These are phyloP conservation scores for Apantesis nais DNA, from an alignment of 2,888 invertebrate species.

Conservation along the genomic window DNA sequence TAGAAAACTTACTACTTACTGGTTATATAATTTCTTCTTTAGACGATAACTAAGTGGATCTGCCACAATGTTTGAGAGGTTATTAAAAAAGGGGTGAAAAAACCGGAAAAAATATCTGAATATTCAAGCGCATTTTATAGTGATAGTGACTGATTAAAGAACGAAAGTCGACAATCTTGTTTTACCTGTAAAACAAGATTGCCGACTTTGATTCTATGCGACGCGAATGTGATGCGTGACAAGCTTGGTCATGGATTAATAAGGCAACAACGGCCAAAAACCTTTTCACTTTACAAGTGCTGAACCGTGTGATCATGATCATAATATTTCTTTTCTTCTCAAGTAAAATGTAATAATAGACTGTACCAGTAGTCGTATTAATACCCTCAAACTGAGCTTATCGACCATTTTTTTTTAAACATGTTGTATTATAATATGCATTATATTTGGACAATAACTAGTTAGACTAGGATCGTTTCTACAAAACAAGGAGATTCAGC, in stretches of 20 bases:
- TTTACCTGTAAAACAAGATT: slow-evolving; percentile 10
- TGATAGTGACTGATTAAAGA: slow-evolving; percentile 2
- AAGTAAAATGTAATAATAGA: too few relatives aligned
- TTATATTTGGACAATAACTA: too few relatives aligned
- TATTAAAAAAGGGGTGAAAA: neutral
- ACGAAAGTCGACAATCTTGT: neutral
- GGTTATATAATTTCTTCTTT: neutral
- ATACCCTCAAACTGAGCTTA: too few relatives aligned
- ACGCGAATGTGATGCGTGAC: neutral
- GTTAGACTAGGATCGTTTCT: neutral
- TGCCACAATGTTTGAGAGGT: neutral
- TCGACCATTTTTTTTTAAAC: too few relatives aligned
- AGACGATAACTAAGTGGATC: neutral
- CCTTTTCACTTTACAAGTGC: neutral
- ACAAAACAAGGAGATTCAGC: neutral
- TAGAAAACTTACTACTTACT: neutral
- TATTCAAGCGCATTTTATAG: neutral
- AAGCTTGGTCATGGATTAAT: neutral
- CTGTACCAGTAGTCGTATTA: too few relatives aligned
- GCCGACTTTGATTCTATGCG: neutral
- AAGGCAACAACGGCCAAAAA: neutral
- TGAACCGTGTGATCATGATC: too few relatives aligned
- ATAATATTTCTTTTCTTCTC: neutral
- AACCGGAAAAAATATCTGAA: neutral
- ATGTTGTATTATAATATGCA: too few relatives aligned